Evolutionary conservation across 2,113 vertebrate species (phyloP).

Genomic region (Bostrychus sinensis): DNA sequence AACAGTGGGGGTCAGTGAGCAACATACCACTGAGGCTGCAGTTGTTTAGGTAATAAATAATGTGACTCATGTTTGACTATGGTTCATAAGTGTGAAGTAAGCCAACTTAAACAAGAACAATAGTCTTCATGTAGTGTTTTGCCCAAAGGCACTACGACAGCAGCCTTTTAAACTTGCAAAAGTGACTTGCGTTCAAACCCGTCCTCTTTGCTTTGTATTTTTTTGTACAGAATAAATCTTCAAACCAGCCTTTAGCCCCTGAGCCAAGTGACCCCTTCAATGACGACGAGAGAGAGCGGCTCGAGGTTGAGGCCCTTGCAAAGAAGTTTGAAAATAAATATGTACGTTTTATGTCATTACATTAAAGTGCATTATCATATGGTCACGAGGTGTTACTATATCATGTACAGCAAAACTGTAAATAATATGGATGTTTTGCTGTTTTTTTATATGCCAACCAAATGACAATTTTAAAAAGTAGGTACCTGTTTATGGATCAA

Average conservation of each 20-base stretch:
- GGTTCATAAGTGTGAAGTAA: too few relatives aligned
- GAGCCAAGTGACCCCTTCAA: conserved; percentile 84
- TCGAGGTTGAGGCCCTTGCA: conserved; percentile 89
- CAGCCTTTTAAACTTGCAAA: too few relatives aligned
- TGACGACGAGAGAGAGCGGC: conserved; percentile 86
- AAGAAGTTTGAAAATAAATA: conserved; percentile 99
- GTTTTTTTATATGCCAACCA: too few relatives aligned
- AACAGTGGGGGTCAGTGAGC: not conserved
- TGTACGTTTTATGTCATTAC: conserved; percentile 79
- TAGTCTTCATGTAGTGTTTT: too few relatives aligned
- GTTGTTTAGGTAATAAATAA: not conserved
- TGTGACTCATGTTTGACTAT: too few relatives aligned
- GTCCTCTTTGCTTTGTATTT: not conserved
- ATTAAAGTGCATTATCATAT: not conserved
- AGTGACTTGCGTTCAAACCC: not conserved
- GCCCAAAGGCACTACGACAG: too few relatives aligned
- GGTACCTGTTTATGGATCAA: too few relatives aligned
- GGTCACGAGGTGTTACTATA: too few relatives aligned
- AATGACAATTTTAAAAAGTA: too few relatives aligned
- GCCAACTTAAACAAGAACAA: too few relatives aligned
- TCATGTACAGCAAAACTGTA: too few relatives aligned
- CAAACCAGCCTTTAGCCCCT: conserved; percentile 25
- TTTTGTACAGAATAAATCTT: conserved; percentile 45
- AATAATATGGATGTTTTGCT: too few relatives aligned
- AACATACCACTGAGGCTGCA: not conserved